Evolutionary conservation across 2,113 vertebrate species (phyloP).

Genomic region (Orientallactaga bullata): DNA sequence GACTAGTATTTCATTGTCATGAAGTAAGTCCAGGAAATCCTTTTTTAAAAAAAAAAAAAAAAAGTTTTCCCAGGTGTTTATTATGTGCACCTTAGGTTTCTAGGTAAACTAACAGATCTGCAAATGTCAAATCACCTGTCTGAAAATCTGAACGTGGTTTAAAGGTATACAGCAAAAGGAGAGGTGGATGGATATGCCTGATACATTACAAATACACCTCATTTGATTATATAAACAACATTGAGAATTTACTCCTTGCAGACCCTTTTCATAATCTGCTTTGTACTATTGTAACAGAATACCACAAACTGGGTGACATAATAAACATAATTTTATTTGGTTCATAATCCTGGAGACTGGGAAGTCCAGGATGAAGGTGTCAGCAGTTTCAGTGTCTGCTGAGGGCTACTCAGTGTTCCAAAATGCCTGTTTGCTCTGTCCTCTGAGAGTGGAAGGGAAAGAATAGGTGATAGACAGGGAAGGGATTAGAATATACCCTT

Average conservation of each 20-base stretch:
- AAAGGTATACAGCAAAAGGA: constrained; percentile 36
- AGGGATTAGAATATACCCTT: background rate
- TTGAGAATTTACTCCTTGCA: background rate
- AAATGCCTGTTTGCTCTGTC: background rate
- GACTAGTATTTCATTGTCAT: constrained; percentile 36
- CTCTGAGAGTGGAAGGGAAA: background rate
- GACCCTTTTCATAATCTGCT: background rate
- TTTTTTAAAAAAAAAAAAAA: background rate
- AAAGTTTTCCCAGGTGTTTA: background rate
- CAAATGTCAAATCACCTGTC: background rate
- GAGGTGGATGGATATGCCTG: background rate
- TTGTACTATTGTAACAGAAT: background rate
- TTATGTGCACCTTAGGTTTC: background rate
- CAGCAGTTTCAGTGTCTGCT: background rate
- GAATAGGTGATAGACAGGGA: background rate
- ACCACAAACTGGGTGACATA: background rate
- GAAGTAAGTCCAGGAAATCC: background rate
- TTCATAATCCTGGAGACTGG: background rate
- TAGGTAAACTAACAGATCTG: constrained; percentile 19
- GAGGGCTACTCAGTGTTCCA: background rate
- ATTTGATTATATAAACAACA: constrained; percentile 20
- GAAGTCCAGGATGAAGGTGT: background rate
- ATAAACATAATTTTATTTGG: background rate
- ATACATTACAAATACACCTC: constrained; percentile 26
- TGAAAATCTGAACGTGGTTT: constrained; percentile 32